Evolutionary conservation across 2,113 vertebrate species (phyloP).

Genomic region (Pitta sordida): DNA sequence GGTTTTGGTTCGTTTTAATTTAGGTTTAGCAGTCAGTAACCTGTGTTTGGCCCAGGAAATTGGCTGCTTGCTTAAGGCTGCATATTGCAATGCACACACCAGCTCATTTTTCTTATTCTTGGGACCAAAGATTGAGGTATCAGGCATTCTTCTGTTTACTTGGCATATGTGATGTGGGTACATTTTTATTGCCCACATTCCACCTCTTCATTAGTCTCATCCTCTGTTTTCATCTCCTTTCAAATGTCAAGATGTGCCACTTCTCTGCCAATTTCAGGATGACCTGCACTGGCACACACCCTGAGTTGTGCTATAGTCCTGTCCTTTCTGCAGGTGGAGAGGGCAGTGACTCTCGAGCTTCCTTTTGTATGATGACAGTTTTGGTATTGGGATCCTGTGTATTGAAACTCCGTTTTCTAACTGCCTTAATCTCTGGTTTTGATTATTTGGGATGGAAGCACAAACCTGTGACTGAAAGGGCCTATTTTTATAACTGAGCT

Average conservation of each 20-base stretch:
- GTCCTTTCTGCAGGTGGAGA: neutral
- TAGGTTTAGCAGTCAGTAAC: neutral
- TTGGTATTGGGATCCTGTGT: neutral
- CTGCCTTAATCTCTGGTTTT: neutral
- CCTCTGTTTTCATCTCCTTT: constrained; percentile 37
- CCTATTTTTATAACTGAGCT: neutral
- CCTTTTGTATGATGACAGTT: neutral
- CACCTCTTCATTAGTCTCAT: constrained; percentile 44
- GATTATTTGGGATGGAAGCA: neutral
- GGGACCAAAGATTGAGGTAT: neutral
- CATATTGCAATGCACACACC: neutral
- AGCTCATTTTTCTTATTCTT: neutral
- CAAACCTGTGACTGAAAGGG: neutral
- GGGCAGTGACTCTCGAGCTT: neutral
- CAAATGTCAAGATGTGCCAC: constrained; percentile 63
- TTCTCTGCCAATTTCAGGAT: neutral
- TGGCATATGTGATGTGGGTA: constrained; percentile 60
- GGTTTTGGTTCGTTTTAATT: neutral
- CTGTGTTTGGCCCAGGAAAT: neutral
- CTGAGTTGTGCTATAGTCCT: neutral
- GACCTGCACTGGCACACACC: neutral
- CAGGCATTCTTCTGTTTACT: constrained; percentile 33
- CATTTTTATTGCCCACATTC: constrained; percentile 49
- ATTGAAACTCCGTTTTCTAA: neutral
- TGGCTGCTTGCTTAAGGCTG: neutral